Evolutionary conservation across 2,113 vertebrate genomes (phyloP), one percentile per base, ranked within the genome.

Genomic region (Lycaon pictus): DNA sequence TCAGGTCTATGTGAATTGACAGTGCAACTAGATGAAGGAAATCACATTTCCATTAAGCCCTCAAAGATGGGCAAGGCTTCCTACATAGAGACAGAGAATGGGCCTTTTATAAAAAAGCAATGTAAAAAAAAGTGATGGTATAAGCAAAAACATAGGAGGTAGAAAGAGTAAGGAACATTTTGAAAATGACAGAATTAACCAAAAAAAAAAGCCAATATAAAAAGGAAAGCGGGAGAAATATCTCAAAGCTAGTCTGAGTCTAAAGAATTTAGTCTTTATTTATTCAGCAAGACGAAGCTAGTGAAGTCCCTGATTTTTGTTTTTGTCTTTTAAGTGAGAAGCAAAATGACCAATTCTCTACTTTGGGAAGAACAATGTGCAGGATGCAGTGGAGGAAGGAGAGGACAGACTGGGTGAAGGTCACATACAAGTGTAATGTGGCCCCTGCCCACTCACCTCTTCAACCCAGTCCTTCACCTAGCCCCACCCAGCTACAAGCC

Each of bases 251-350:
- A 76, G 51, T 58, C 74, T 37, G 7, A 51, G 10, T 62, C 71
- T 87, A 19, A 87, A 96, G 43, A 88, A 79, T 77, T 91, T 87
- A 67, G 6, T 71, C 43, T 87, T 79, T 62, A 88, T 55, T 95
- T 20, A 48, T 2, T 62, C 53, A 69, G 55, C 53, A 88, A 84
- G 10, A 16, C 62, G 7, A 15, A 69, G 17, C 22, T 79, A 51
- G 43, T 77, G 35, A 65, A 16, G 37, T 35, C 74, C 43, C 63
- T 51, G 65, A 19, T 6, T 35, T 94, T 56, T 32, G 20, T 63
- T 63, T 35, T 67, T 83, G 20, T 25, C 62, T n/a, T 88, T 88
- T 53, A 67, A 74, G 48, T 56, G 35, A 60, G 53, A 69, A 88
- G 12, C 20, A 88, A 82, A 55, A 82, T 48, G 65, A 62, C 53